Base-by-base conservation (phyloP, 2,797 vertebrate genomes). In the Danionella dracula region DNA sequence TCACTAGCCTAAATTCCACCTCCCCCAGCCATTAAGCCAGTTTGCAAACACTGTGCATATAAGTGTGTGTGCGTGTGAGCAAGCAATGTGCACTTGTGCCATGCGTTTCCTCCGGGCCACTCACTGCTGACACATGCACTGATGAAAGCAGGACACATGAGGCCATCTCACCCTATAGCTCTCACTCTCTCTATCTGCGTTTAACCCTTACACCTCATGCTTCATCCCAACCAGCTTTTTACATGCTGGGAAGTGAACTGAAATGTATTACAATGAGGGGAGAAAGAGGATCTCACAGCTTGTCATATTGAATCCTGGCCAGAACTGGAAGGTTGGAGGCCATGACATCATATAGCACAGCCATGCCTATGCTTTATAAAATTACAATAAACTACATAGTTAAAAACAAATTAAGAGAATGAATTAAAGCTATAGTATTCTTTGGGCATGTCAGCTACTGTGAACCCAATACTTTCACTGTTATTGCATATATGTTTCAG, bases 1-100 rank as follows among this genome's bases (percentile, higher is more conserved):
- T 73, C 17, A 35, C 72, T 45, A 70, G 76, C 74, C 77, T 73
- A 76, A 55, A 54, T 79, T 79, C 79, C 50, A 66, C 65, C 66
- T 60, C 77, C 74, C 75, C 73, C 56, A 74, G 72, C 71, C 74
- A 71, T 45, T 60, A 74, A 32, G 57, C 58, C 69, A 74, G 76
- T 66, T 73, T 71, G 74, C 67, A 76, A 74, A 78, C 40, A 73
- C 54, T 62, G 42, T 2, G 13, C 3, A 65, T 54, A 53, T 65
- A 54, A 27, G 53, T 61, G 64, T 50, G 38, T 44, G 37, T 55
- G 17, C 37, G 70, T 79, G 70, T 62, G 75, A 71, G 73, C 51
- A 75, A 70, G 78, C 73, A 54, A 53, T 69, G 5, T 29, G 46
- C 27, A 53, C 29, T 73, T 37, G 76, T 60, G 73, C 72, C 68